These are phyloP conservation scores for Malaclemys terrapin DNA, from an alignment of 2,113 vertebrate genomes.

Conservation along the genomic window DNA sequence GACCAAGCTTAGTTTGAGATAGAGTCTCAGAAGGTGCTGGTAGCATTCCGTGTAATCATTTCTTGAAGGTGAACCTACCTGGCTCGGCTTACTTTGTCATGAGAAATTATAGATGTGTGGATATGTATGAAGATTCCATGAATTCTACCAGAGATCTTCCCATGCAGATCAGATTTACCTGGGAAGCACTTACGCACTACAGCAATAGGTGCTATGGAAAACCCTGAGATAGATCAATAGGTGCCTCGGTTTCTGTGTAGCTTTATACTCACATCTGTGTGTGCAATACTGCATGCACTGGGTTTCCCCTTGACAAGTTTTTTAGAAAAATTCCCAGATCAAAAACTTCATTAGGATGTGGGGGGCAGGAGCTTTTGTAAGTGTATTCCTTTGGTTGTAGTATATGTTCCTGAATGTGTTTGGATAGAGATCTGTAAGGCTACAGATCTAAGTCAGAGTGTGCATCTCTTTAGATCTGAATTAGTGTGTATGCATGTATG, in stretches of 20 bases:
- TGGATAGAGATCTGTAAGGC: not conserved
- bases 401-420: not conserved
- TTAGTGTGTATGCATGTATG: accelerated
- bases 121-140: not conserved
- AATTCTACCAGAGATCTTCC: not conserved
- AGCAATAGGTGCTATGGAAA: not conserved
- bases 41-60: not conserved
- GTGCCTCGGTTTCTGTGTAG: not conserved
- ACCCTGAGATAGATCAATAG: not conserved
- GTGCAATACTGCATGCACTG: not conserved
- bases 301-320: not conserved
- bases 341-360: not conserved
- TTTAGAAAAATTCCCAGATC: constrained; percentile 5
- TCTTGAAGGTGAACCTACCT: not conserved
- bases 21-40: not conserved
- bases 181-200: not conserved
- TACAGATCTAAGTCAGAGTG: not conserved
- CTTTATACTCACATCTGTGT: not conserved
- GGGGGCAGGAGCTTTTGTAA: not conserved
- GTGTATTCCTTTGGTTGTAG: not conserved
- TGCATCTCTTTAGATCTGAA: not conserved
- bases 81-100: not conserved
- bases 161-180: not conserved
- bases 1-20: not conserved
- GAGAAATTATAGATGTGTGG: not conserved